Conservation (phyloP, 2,888 invertebrate species). For the Coleophora deauratella region DNA sequence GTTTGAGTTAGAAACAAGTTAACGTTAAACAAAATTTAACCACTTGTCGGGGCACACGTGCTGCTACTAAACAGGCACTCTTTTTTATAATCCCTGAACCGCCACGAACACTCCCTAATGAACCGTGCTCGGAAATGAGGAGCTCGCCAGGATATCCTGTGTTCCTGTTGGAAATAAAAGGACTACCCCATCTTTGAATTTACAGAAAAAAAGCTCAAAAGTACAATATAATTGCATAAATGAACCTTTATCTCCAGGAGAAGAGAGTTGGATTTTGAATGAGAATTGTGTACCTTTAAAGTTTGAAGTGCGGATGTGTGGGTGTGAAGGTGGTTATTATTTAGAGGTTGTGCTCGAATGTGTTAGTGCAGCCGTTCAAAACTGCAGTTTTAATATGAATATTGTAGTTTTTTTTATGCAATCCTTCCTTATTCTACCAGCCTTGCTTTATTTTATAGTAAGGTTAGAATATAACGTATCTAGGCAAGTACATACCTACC, state of each 20-base stretch:
- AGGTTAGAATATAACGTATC: no score
- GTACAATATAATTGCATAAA: no score
- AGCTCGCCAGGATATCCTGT: conserved; percentile 62
- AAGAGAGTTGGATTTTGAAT: conserved; percentile 26
- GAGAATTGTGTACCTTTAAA: background rate
- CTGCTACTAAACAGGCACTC: conserved; percentile 21
- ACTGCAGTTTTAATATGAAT: no score
- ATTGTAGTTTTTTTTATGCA: no score
- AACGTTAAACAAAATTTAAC: conserved; percentile 6
- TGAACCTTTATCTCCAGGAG: background rate
- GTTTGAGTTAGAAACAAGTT: no score
- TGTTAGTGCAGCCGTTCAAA: no score
- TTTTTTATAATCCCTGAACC: conserved; percentile 41
- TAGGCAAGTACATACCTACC: no score
- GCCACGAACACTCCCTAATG: conserved; percentile 38
- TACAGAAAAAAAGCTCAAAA: conserved; percentile 9
- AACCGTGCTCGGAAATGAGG: conserved; percentile 54
- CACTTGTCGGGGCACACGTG: conserved; percentile 54
- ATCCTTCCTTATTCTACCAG: no score
- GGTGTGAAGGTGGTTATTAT: no score
- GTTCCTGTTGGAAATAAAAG: conserved; percentile 51
- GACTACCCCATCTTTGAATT: conserved; percentile 46
- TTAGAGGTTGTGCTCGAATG: conserved; percentile 4
- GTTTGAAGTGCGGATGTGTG: conserved; percentile 1
- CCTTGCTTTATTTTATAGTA: no score